These are phyloP conservation scores for Sebastes kiyomatsui DNA, from an alignment of 2,797 vertebrate genomes.

Conservation along the genomic window DNA sequence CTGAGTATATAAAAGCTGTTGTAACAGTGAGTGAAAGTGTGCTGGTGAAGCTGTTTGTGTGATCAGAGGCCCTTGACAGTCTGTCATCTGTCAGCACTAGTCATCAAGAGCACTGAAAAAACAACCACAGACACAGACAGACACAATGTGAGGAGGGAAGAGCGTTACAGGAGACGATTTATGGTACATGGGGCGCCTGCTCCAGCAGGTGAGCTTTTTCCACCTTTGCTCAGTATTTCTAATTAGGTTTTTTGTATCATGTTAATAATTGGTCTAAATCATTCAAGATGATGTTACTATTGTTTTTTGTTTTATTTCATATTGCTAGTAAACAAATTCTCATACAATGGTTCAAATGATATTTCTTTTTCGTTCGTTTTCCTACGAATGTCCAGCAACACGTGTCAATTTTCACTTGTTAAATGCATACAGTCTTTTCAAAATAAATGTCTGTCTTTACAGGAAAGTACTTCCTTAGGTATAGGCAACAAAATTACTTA, in stretches of 20 bases:
- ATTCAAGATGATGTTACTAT: not conserved
- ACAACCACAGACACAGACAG: slow-evolving; percentile 59
- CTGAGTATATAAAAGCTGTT: slow-evolving; percentile 11
- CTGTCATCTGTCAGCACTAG: slow-evolving; percentile 74
- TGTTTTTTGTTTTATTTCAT: not conserved
- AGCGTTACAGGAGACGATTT: slow-evolving; percentile 27
- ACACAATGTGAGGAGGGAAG: slow-evolving; percentile 28
- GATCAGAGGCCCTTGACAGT: slow-evolving; percentile 74
- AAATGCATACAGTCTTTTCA: no score
- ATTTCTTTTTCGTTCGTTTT: no score
- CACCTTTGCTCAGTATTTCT: no score
- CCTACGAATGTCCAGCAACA: no score
- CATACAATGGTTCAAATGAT: no score
- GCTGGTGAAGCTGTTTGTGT: slow-evolving; percentile 62
- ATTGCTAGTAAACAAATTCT: not conserved
- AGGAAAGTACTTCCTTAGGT: no score
- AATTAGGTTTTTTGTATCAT: no score
- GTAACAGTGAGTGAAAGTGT: slow-evolving; percentile 64
- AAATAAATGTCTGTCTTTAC: no score
- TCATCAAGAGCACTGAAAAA: slow-evolving; percentile 60
- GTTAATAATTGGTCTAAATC: no score
- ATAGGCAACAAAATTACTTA: no score
- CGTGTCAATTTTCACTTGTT: fast-evolving
- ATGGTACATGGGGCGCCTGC: no score
- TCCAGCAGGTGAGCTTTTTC: no score